Percentiles rank a stretch among this genome's conserved stretches.
phyloP scores from a whole-genome alignment of 2,113 vertebrate genomes.

The Pitta sordida region DNA sequence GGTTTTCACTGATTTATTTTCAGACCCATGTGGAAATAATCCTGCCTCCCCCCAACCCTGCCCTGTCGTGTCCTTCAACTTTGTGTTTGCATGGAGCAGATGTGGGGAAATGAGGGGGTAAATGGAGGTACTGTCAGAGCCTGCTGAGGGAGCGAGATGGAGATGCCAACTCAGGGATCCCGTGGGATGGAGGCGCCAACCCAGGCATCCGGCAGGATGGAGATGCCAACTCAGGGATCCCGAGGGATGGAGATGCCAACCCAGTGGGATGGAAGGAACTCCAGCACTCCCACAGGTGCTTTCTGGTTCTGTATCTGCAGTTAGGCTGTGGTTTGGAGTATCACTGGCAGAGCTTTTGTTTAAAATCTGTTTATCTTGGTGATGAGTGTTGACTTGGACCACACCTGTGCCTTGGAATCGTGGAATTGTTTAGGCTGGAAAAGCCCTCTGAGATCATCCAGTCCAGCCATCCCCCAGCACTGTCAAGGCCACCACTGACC shows the following conservation, averaged over 20 bases:
- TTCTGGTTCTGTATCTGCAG: accelerated
- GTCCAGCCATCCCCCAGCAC: background rate
- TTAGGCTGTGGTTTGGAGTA: background rate
- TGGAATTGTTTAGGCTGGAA: background rate
- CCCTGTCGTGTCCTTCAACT: background rate
- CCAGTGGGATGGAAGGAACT: background rate
- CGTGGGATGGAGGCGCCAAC: no score
- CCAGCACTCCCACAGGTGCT: accelerated
- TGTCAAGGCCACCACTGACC: background rate
- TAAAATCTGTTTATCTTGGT: accelerated
- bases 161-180: no score
- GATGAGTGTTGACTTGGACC: background rate
- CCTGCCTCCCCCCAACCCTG: background rate
- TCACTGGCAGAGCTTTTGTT: background rate
- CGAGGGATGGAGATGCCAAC: background rate
- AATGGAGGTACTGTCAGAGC: background rate
- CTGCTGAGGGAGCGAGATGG: background rate
- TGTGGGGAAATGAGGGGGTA: background rate
- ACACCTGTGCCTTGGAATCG: background rate
- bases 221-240: background rate
- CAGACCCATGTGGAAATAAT: constrained; percentile 43
- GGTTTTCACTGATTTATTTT: constrained; percentile 4
- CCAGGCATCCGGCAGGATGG: no score
- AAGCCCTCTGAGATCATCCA: background rate
- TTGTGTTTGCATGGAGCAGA: background rate